phyloP scores from a whole-genome alignment of 2,113 vertebrate genomes.

The Heterotilapia buettikoferi region DNA sequence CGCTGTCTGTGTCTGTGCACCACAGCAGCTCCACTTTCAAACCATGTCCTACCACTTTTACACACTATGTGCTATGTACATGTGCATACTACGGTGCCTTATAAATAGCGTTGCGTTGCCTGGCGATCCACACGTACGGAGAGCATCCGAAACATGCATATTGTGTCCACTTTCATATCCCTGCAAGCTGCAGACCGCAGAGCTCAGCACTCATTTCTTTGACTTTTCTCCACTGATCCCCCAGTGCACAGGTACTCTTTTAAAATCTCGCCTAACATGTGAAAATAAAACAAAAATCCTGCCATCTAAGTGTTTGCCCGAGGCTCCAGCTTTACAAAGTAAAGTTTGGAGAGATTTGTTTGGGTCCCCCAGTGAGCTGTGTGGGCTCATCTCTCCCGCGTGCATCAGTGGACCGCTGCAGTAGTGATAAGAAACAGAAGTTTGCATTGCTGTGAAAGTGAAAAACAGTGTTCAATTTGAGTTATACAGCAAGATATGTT shows the following conservation, averaged over 20 bases:
- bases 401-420: neutral
- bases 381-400: neutral
- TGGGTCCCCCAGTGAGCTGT: neutral
- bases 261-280: neutral
- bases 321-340: neutral
- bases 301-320: neutral
- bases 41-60: neutral
- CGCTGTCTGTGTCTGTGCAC: neutral
- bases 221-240: neutral
- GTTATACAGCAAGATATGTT: neutral
- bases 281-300: neutral
- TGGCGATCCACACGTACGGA: neutral
- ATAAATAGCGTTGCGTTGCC: neutral
- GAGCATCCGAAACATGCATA: neutral
- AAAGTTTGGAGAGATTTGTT: slow-evolving; percentile 2
- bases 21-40: neutral
- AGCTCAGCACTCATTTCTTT: neutral
- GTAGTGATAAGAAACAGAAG: neutral
- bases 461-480: neutral
- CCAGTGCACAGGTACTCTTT: neutral
- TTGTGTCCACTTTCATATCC: neutral
- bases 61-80: neutral
- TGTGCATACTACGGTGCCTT: neutral
- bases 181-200: neutral
- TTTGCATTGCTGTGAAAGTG: neutral